These are phyloP conservation scores for Ictalurus furcatus DNA, from an alignment of 2,113 vertebrate species.

Conservation along the genomic window DNA sequence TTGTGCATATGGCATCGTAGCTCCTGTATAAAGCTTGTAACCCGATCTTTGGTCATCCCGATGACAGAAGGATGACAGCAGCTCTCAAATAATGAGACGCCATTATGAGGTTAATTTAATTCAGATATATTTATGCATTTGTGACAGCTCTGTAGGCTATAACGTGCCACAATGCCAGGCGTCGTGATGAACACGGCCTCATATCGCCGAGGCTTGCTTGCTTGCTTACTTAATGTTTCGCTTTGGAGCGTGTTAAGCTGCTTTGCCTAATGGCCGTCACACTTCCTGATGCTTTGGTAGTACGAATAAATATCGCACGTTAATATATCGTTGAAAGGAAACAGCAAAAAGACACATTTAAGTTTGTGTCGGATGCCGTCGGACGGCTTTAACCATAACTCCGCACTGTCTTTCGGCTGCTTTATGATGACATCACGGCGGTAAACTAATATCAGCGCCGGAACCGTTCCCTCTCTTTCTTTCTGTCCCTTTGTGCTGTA, in stretches of 20 bases:
- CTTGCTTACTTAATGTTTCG: not conserved
- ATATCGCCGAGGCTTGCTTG: not conserved
- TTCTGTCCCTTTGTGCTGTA: constrained; percentile 32
- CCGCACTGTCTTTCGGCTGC: constrained; percentile 35
- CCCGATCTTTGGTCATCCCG: constrained; percentile 47
- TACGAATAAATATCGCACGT: constrained; percentile 37
- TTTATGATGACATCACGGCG: constrained; percentile 54
- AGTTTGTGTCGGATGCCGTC: constrained; percentile 19
- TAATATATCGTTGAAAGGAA: constrained; percentile 27
- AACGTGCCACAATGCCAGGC: not conserved
- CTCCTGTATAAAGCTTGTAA: constrained; percentile 27
- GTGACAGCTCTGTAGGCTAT: constrained; percentile 22
- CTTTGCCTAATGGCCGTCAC: constrained; percentile 9
- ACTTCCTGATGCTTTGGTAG: constrained; percentile 14
- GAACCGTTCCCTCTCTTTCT: constrained; percentile 34
- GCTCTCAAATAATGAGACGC: constrained; percentile 30
- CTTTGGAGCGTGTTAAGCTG: not conserved
- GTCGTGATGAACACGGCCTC: not conserved
- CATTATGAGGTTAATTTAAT: constrained; percentile 31
- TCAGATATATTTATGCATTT: constrained; percentile 34
- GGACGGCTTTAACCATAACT: constrained; percentile 38
- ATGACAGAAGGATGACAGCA: constrained; percentile 43
- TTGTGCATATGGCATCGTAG: constrained; percentile 46
- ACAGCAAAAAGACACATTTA: constrained; percentile 34
- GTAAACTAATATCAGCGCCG: constrained; percentile 46